Evolutionary conservation across 2,888 invertebrate genomes (phyloP), one percentile per base, ranked within the genome.

Genomic region (Pterobdella sp.): DNA sequence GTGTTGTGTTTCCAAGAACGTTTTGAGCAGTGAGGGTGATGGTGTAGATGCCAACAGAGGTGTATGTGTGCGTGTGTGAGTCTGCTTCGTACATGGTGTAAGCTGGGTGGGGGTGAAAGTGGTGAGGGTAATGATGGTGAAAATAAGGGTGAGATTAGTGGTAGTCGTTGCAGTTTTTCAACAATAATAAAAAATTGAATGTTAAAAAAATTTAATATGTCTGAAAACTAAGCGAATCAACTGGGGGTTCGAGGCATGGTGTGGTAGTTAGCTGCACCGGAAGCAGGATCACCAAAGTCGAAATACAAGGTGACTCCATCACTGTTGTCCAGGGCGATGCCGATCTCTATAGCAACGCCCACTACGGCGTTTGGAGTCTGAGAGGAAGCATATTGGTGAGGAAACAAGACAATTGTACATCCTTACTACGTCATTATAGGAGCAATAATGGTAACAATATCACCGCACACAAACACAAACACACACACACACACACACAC

Each of bases 71-170:
- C 0, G 66, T 37, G 22, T 63, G 34, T 0, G 73, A 75, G 74
- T 81, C 81, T 26, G 73, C 60, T 3, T 79, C 79, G 74, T 79
- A 76, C 7, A 79, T 78, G 67, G 79, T 80, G 0, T 68, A 65
- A 31, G 78, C 82, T 82, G 77, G 0, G 67, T 32, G 4, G 60
- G 60, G 3, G 26, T 18, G 60, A 22, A 14, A 22, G 4, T 22
- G 60, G 4, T 22, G 3, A 26, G n/a, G 49, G 49, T 7, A 3
- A 22, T 7, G 60, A 26, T 56, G 60, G 60, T 4, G 60, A 3
- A 26, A 26, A 56, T 22, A 26, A 18, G 7, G 42, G 42, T 42
- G 42, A 14, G 42, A 18, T 18, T 7, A 14, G 42, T 7, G 7
- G 42, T 42, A 18, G 42, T 14, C 10, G 42, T 42, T 7, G 10